Evolutionary conservation across 2,888 invertebrate genomes (phyloP), one percentile per base, ranked within the genome.

Genomic region (Volucella inflata): DNA sequence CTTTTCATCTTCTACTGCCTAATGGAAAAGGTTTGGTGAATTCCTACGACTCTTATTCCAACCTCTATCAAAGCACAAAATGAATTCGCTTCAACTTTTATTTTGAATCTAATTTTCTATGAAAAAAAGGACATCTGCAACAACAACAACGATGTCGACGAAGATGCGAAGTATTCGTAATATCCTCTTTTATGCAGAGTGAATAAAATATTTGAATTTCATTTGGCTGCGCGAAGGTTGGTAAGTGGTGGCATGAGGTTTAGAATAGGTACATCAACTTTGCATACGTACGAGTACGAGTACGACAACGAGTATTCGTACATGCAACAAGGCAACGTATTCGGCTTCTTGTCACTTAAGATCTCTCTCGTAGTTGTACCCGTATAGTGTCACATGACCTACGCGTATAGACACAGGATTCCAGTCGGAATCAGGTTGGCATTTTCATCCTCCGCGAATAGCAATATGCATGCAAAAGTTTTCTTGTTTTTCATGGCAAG

Each of bases 181-280:
- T 75, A 68, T 67, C 62, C 59, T 68, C 40, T 53, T 62, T 68
- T 70, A 68, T 70, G 51, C 62, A 14, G 30, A 68, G 76, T 50
- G 30, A 64, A 70, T 62, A 81, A 64, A 76, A 76, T 30, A 76
- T 76, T 36, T 42, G 62, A 70, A 76, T 70, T 76, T 81, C 17
- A 80, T 80, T 80, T 75, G 62, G 70, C 76, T 76, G 57, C 42
- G 50, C 68, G 12, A 44, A n/a, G n/a, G 44, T 44, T 70, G 50
- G 70, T 81, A 59, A 57, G 71, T 59, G 64, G 65, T 11, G 57
- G 10, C 30, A 30, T 30, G 30, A 6, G 30, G 30, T 30, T 30
- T 6, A 6, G 30, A 30, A 30, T 30, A 6, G 30, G 30, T 12
- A 50, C 10, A n/a, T 38, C 8, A 0, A 14, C 6, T 12, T n/a